phyloP scores from a whole-genome alignment of 1,140 invertebrate genomes.

The Aradophagus sp. region DNA sequence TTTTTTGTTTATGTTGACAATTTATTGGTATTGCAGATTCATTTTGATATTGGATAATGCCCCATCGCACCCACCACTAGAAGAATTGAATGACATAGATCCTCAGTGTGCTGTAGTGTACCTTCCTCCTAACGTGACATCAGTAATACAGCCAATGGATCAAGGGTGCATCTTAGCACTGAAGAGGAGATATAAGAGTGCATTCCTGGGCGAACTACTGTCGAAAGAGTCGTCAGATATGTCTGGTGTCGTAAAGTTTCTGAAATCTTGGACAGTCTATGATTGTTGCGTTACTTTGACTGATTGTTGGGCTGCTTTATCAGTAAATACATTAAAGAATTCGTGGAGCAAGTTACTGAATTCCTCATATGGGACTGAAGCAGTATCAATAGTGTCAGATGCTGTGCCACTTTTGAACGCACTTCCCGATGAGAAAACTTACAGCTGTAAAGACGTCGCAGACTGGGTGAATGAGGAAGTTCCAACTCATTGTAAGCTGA shows the following conservation, averaged over 20 bases:
- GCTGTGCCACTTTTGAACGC: constrained; percentile 1
- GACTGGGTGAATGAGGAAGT: constrained; percentile 6
- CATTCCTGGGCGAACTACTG: constrained; percentile 7
- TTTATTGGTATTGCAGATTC: constrained; percentile 1
- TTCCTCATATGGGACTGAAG: too few species aligned
- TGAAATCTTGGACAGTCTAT: constrained; percentile 2
- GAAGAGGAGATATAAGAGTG: constrained; percentile 13
- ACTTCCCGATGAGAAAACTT: constrained; percentile 2
- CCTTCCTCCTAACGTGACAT: constrained; percentile 17
- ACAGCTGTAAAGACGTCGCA: constrained; percentile 2
- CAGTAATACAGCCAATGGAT: constrained; percentile 4
- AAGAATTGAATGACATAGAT: constrained; percentile 5
- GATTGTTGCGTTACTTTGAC: constrained; percentile 1
- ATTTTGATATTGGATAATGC: too few species aligned
- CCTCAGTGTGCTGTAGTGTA: constrained; percentile 3
- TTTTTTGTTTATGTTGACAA: constrained; percentile 1
- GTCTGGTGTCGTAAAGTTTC: not conserved
- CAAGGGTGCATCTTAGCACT: constrained; percentile 6
- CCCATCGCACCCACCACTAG: constrained; percentile 1
- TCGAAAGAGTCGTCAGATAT: constrained; percentile 6
- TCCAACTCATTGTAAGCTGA: constrained; percentile 5
- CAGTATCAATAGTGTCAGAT: too few species aligned
- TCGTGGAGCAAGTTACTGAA: not conserved
- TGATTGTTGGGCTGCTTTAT: constrained; percentile 3
- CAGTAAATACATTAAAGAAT: not conserved